These are phyloP conservation scores for Hetaerina titia DNA, from an alignment of 2,888 invertebrate species.

Conservation along the genomic window DNA sequence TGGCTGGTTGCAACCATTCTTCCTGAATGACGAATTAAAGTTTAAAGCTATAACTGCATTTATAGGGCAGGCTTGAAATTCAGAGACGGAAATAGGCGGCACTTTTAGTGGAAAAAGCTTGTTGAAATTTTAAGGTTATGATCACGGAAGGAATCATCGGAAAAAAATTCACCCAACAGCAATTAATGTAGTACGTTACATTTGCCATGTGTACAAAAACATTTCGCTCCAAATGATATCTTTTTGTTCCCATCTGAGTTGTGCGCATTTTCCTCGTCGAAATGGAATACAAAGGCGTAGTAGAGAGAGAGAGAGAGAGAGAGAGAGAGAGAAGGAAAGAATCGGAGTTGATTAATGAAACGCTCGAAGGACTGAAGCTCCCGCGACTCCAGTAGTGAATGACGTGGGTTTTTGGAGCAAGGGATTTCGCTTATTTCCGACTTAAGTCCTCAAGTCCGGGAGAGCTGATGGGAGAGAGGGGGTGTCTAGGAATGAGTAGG, in stretches of 20 bases:
- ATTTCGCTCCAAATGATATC: not conserved
- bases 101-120: no score
- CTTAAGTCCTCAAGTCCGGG: not conserved
- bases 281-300: not conserved
- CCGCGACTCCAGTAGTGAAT: not conserved
- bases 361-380: not conserved
- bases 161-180: not conserved
- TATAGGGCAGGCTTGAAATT: no score
- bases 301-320: not conserved
- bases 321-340: not conserved
- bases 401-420: not conserved
- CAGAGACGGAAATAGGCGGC: no score
- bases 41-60: no score
- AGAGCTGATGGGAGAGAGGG: not conserved
- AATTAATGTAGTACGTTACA: not conserved
- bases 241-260: not conserved
- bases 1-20: no score
- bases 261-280: not conserved
- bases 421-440: slow-evolving; percentile 3
- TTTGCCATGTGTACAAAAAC: not conserved
- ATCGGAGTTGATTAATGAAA: slow-evolving; percentile 34
- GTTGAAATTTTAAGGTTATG: no score
- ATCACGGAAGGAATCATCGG: no score
- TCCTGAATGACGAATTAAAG: no score
- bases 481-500: no score